Conservation (phyloP, 1,140 invertebrate genomes). For the Amphibalanus amphitrite region DNA sequence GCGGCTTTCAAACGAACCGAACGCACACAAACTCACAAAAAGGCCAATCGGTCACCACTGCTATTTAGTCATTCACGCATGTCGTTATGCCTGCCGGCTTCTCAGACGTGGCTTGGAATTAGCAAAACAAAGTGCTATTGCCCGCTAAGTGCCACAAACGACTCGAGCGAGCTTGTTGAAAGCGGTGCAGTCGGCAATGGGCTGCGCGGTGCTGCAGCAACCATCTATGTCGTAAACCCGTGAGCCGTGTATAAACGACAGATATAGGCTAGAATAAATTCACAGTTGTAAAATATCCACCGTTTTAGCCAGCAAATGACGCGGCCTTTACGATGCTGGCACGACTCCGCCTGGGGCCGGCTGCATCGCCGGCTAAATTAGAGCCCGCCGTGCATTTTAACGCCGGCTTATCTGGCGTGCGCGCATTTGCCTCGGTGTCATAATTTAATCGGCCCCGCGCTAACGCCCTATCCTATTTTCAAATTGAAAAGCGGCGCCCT, state of each 20-base stretch:
- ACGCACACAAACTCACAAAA: no score
- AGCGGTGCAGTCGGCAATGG: no score
- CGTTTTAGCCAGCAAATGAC: background rate
- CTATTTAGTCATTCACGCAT: no score
- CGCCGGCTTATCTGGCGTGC: background rate
- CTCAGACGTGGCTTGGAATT: no score
- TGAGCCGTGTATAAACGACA: background rate
- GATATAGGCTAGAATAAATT: background rate
- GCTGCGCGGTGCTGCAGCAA: no score
- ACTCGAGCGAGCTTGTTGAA: no score
- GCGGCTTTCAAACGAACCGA: no score
- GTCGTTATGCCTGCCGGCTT: no score
- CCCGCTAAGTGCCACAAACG: no score
- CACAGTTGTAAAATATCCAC: background rate
- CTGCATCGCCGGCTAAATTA: background rate
- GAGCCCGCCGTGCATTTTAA: background rate
- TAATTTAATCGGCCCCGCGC: background rate
- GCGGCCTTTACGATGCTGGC: background rate
- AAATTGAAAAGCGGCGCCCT: background rate
- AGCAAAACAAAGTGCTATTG: no score
- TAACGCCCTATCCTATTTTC: background rate
- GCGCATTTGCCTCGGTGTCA: background rate
- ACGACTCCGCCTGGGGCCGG: background rate
- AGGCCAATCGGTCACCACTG: no score
- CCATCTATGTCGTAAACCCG: no score